Percentiles rank a stretch among this genome's conserved stretches.
phyloP scores from a whole-genome alignment of 2,888 invertebrate species.

The Carcina quercana region DNA sequence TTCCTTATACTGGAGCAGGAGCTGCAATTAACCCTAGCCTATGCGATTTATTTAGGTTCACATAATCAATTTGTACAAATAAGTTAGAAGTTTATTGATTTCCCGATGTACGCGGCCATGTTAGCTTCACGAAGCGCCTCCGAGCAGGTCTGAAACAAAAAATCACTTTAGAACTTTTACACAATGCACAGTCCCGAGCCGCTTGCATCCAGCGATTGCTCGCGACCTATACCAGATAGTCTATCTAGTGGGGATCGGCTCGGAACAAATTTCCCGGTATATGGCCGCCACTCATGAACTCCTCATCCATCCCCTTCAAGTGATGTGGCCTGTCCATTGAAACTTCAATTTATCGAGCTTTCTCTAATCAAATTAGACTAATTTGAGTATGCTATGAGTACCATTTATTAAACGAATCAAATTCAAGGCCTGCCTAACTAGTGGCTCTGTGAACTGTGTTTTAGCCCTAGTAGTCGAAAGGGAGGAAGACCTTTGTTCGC shows the following conservation, averaged over 20 bases:
- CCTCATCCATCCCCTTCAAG: neutral
- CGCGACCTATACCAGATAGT: neutral
- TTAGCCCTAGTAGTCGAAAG: too few species aligned
- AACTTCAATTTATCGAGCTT: neutral
- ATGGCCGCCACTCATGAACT: neutral
- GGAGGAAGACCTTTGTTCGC: too few species aligned
- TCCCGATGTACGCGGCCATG: slow-evolving; percentile 95
- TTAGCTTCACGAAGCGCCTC: slow-evolving; percentile 99
- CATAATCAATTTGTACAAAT: slow-evolving; percentile 20
- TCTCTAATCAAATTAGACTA: too few species aligned
- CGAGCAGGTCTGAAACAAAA: slow-evolving; percentile 87
- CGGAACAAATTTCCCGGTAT: neutral
- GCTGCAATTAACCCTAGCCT: slow-evolving; percentile 19
- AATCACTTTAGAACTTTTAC: neutral
- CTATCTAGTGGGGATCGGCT: neutral
- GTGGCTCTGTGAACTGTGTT: too few species aligned
- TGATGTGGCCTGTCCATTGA: neutral
- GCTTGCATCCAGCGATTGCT: neutral
- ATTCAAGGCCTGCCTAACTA: too few species aligned
- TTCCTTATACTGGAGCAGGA: slow-evolving; percentile 38
- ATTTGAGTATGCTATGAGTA: too few species aligned
- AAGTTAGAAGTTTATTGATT: slow-evolving; percentile 95
- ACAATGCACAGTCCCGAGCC: too few species aligned
- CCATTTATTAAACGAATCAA: too few species aligned
- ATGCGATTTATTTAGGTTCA: slow-evolving; percentile 24